Conservation (phyloP, 2,888 invertebrate genomes). For the Coleophora flavipennella region DNA sequence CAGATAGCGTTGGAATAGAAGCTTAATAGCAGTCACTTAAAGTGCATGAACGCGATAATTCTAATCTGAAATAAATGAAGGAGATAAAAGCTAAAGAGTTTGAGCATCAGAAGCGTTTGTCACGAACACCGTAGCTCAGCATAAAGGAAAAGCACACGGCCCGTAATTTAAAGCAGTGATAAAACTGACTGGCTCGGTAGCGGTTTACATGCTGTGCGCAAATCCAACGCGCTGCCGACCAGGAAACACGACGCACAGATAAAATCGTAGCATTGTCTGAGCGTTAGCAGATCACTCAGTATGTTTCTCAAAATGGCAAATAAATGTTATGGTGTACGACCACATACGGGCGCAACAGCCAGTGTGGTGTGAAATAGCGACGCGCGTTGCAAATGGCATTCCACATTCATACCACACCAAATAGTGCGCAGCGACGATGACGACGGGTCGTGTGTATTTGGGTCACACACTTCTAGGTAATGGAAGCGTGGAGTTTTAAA, state of each 20-base stretch:
- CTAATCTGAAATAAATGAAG: slow-evolving; percentile 22
- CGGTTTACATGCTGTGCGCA: slow-evolving; percentile 29
- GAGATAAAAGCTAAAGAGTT: slow-evolving; percentile 20
- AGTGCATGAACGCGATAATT: slow-evolving; percentile 12
- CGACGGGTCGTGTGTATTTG: slow-evolving; percentile 33
- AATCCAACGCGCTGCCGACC: slow-evolving; percentile 18
- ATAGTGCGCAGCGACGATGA: slow-evolving; percentile 38
- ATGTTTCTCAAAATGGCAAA: slow-evolving; percentile 36
- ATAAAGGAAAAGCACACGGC: slow-evolving; percentile 25
- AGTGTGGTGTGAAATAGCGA: slow-evolving; percentile 57
- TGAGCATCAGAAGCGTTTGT: slow-evolving; percentile 24
- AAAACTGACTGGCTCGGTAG: slow-evolving; percentile 30
- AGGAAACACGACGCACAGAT: slow-evolving; percentile 30
- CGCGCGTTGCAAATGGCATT: slow-evolving; percentile 50
- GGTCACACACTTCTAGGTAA: slow-evolving; percentile 61
- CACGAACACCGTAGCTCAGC: slow-evolving; percentile 25
- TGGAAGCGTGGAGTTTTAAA: slow-evolving; percentile 42
- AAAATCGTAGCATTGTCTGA: slow-evolving; percentile 30
- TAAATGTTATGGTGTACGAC: slow-evolving; percentile 41
- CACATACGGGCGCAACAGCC: slow-evolving; percentile 34
- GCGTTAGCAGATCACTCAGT: slow-evolving; percentile 26
- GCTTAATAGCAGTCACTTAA: slow-evolving; percentile 7
- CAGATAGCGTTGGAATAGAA: slow-evolving; percentile 6
- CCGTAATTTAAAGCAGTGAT: slow-evolving; percentile 39
- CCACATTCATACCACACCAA: slow-evolving; percentile 49